phyloP scores from a whole-genome alignment of 2,113 vertebrate species.

The Synchiropus splendidus region DNA sequence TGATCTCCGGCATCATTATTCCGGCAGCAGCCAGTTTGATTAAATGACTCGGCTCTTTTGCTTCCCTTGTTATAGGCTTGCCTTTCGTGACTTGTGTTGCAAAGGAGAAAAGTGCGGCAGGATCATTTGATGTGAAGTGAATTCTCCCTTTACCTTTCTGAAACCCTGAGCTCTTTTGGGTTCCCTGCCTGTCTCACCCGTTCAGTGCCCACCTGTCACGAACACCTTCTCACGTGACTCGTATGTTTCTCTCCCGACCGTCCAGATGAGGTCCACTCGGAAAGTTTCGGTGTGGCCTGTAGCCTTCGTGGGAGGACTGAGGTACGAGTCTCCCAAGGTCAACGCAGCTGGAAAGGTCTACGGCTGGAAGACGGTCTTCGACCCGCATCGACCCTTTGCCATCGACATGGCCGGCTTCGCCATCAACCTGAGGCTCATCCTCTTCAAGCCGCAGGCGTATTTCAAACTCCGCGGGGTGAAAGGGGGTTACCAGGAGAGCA shows the following conservation, averaged over 20 bases:
- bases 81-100: too few relatives aligned
- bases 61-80: too few relatives aligned
- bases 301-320: slow-evolving; percentile 90
- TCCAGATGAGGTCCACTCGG: slow-evolving; percentile 86
- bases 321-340: slow-evolving; percentile 93
- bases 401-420: slow-evolving; percentile 99
- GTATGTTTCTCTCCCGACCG: slow-evolving; percentile 10
- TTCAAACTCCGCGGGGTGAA: slow-evolving; percentile 96
- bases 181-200: too few relatives aligned
- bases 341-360: slow-evolving; percentile 94
- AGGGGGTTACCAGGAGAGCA: slow-evolving; percentile 96
- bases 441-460: slow-evolving; percentile 92
- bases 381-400: slow-evolving; percentile 92
- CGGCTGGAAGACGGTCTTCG: slow-evolving; percentile 96
- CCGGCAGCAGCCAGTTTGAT: slow-evolving; percentile 39
- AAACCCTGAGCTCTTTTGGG: too few relatives aligned
- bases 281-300: slow-evolving; percentile 97
- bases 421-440: slow-evolving; percentile 89
- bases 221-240: slow-evolving; percentile 22
- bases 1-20: slow-evolving; percentile 29
- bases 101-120: too few relatives aligned
- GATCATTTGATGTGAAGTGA: too few relatives aligned
- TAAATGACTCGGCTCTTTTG: too few relatives aligned
- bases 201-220: slow-evolving; percentile 25
- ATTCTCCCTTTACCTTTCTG: too few relatives aligned